A percentile compares a stretch with the other conserved stretches of the same genome.
Conservation (phyloP, 2,888 invertebrate genomes). For the Rhagium mordax region DNA sequence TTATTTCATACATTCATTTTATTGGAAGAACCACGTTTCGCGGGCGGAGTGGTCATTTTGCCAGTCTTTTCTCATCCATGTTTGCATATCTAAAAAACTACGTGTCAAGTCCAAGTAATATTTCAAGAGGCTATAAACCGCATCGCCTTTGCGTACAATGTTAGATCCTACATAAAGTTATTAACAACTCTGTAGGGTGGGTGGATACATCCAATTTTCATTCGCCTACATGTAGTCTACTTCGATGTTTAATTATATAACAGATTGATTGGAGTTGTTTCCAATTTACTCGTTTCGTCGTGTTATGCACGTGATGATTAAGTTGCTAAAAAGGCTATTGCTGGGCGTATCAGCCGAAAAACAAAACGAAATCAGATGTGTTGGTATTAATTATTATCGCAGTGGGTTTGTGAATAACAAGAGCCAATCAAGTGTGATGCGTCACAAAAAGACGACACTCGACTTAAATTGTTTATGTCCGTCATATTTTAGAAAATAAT, state of each 20-base stretch:
- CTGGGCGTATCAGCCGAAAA: conserved; percentile 13
- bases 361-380: not conserved
- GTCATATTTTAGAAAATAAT: conserved; percentile 8
- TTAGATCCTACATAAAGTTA: not conserved
- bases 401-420: not conserved
- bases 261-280: conserved; percentile 25
- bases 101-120: conserved; percentile 41
- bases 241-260: conserved; percentile 24
- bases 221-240: conserved; percentile 20
- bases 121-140: conserved; percentile 38
- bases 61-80: not conserved
- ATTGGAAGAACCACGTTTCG: no score
- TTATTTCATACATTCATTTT: no score
- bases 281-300: conserved; percentile 22
- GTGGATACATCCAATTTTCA: conserved; percentile 24
- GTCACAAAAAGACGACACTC: not conserved
- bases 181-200: conserved; percentile 12
- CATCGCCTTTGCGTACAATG: conserved; percentile 5
- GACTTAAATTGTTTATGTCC: not conserved
- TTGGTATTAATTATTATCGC: conserved; percentile 1
- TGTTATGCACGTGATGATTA: conserved; percentile 25
- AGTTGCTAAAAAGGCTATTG: conserved; percentile 10
- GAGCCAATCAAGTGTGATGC: conserved; percentile 13
- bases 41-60: not conserved
- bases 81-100: conserved; percentile 31